Evolutionary conservation across 2,888 invertebrate species (phyloP).

Genomic region (Lycocerus yunnanus): DNA sequence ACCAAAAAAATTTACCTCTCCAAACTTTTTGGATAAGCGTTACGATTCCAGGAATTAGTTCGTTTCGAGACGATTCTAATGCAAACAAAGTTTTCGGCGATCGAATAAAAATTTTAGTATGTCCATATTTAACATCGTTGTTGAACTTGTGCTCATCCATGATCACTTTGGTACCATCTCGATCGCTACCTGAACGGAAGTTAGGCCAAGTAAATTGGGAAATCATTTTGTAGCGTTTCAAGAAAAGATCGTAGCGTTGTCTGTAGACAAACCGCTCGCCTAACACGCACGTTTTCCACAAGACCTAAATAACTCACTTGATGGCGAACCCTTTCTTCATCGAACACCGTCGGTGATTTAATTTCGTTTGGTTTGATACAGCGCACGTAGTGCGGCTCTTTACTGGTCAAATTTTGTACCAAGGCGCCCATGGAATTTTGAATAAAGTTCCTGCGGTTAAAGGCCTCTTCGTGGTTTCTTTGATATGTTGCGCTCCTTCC

Average conservation of each 20-base stretch:
- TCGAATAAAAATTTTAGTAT: slow-evolving; percentile 94
- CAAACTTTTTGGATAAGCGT: slow-evolving; percentile 94
- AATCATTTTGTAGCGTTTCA: slow-evolving; percentile 96
- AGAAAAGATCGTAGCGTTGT: slow-evolving; percentile 90
- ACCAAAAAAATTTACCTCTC: slow-evolving; percentile 62
- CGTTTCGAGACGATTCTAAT: slow-evolving; percentile 84
- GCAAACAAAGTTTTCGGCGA: slow-evolving; percentile 90
- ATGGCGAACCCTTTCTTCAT: slow-evolving; percentile 76
- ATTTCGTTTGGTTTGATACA: slow-evolving; percentile 97
- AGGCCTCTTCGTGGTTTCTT: slow-evolving; percentile 92
- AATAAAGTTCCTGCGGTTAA: slow-evolving; percentile 93
- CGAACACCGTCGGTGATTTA: slow-evolving; percentile 85
- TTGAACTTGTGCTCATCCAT: slow-evolving; percentile 78
- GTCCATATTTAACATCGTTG: slow-evolving; percentile 90
- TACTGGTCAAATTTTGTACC: slow-evolving; percentile 84
- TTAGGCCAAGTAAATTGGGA: slow-evolving; percentile 97
- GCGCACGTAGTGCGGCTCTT: slow-evolving; percentile 96
- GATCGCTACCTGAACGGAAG: slow-evolving; percentile 76
- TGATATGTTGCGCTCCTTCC: slow-evolving; percentile 89
- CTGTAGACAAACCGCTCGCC: slow-evolving; percentile 97
- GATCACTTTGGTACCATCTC: slow-evolving; percentile 84
- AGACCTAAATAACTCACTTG: slow-evolving; percentile 88
- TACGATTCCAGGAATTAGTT: slow-evolving; percentile 89
- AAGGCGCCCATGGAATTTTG: slow-evolving; percentile 91
- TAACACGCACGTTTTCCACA: slow-evolving; percentile 93